A percentile compares a stretch with the other conserved stretches of the same genome.
Conservation (phyloP, 2,797 vertebrate species). For the Clarias platycephalus region DNA sequence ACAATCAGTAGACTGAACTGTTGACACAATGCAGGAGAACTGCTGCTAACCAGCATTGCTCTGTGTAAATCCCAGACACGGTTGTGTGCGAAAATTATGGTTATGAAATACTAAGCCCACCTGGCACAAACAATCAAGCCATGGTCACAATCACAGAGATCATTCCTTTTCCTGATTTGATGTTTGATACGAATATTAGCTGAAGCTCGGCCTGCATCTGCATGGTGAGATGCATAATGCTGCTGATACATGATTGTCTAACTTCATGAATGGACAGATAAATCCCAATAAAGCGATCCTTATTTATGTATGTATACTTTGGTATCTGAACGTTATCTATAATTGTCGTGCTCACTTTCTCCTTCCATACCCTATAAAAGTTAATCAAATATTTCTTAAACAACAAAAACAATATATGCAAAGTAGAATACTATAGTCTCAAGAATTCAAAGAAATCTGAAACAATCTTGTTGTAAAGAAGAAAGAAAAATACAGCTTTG, state of each 20-base stretch:
- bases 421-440: neutral
- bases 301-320: neutral
- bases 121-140: neutral
- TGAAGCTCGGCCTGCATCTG: neutral
- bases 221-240: neutral
- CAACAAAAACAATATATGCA: neutral
- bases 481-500: constrained; percentile 15
- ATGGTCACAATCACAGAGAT: neutral
- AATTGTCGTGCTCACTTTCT: neutral
- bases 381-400: neutral
- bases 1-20: neutral
- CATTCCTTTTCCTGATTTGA: neutral
- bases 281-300: neutral
- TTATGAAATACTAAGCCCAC: neutral
- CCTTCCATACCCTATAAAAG: neutral
- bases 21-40: neutral
- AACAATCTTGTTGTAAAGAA: neutral
- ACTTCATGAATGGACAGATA: neutral
- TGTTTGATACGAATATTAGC: neutral
- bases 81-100: neutral
- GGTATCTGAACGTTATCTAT: neutral
- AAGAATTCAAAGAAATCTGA: neutral
- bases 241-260: neutral
- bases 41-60: neutral
- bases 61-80: neutral